phyloP scores from a whole-genome alignment of 2,113 vertebrate genomes.

The Toxotes jaculatrix region DNA sequence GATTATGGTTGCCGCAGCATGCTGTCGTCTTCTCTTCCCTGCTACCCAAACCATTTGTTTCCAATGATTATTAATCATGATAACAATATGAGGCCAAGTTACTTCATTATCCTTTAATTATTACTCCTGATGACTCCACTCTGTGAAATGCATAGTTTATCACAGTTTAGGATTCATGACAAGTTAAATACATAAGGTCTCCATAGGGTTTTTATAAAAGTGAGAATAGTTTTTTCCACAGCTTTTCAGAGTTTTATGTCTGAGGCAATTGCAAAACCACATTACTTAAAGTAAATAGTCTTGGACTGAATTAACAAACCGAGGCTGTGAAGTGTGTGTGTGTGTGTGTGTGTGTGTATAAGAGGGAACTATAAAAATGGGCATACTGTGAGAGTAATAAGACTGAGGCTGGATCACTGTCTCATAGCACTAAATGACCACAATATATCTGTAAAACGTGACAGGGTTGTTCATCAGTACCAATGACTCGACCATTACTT shows the following conservation, averaged over 20 bases:
- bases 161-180: conserved; percentile 30
- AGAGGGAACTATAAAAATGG: background rate
- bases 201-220: conserved; percentile 3
- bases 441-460: conserved; percentile 31
- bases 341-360: background rate
- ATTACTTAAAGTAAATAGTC: conserved; percentile 10
- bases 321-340: conserved; percentile 16
- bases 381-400: conserved; percentile 20
- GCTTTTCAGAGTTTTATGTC: background rate
- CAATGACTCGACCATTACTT: conserved; percentile 39
- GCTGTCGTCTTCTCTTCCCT: conserved; percentile 2
- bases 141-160: conserved; percentile 25
- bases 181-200: conserved; percentile 7
- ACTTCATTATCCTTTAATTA: conserved; percentile 43
- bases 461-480: conserved; percentile 48
- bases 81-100: conserved; percentile 40
- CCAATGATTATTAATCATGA: conserved; percentile 10
- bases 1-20: conserved; percentile 43
- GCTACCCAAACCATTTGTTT: conserved; percentile 38
- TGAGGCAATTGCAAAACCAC: background rate
- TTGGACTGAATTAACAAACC: conserved; percentile 30
- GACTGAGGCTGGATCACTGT: conserved; percentile 18
- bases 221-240: background rate
- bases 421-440: conserved; percentile 36
- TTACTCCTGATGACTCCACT: conserved; percentile 22